Evolutionary conservation across 2,888 invertebrate species (phyloP).

Genomic region (Rhagonycha fulva): DNA sequence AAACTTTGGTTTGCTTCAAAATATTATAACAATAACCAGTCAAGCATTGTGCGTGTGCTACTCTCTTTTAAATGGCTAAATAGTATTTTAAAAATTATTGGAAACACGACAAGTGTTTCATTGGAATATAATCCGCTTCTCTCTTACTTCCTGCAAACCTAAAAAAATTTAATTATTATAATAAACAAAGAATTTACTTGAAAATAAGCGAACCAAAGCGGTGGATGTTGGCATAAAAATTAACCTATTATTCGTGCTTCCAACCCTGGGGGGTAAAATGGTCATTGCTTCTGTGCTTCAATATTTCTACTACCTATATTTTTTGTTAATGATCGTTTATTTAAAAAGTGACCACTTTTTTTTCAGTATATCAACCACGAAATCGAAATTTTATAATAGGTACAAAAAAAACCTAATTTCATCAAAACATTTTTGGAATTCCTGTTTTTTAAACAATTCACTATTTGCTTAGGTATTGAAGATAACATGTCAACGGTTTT

Average conservation of each 20-base stretch:
- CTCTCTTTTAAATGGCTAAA: not conserved
- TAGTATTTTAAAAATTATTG: conserved; percentile 30
- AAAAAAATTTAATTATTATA: conserved; percentile 30
- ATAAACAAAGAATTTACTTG: not conserved
- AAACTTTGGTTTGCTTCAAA: not conserved
- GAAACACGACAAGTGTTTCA: conserved; percentile 53
- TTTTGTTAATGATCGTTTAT: no score
- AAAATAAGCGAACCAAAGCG: no score
- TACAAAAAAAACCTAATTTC: no score
- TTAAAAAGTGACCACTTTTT: no score
- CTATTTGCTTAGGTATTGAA: not conserved
- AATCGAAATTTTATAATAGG: no score
- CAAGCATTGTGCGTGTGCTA: not conserved
- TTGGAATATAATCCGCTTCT: conserved; percentile 54
- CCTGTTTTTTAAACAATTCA: not conserved
- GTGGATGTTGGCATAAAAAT: no score
- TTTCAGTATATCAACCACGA: no score
- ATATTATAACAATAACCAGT: not conserved
- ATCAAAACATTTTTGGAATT: not conserved
- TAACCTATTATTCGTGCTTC: no score
- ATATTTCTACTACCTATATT: no score
- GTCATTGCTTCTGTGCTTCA: no score
- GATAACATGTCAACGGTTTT: not conserved
- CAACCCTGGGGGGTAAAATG: no score
- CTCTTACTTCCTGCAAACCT: conserved; percentile 52